Evolutionary conservation across 2,113 vertebrate genomes (phyloP), one percentile per base, ranked within the genome.

Genomic region (Theristicus caerulescens): DNA sequence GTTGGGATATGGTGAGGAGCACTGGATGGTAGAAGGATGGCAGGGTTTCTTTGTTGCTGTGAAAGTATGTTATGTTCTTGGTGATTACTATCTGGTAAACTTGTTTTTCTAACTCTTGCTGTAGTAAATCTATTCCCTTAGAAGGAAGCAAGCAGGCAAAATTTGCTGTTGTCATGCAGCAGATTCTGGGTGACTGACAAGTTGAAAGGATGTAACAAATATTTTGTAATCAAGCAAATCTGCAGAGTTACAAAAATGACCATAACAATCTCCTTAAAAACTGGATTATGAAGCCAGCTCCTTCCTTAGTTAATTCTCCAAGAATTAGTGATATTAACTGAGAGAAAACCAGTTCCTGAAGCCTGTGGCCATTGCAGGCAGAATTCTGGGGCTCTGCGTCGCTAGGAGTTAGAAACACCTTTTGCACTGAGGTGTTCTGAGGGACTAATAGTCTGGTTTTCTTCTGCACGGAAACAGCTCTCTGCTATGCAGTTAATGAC

Each of bases 401-500:
- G 0, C 52, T n/a, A 31, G 58, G 64, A 76, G 51, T 76, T 84
- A 93, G 84, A 88, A 94, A 82, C 38, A 77, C 46, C 55, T 83
- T 84, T 88, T 80, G 47, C 71, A n/a, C 36, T n/a, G 32, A 93
- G 57, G 18, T 80, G 34, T 87, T 91, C 87, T 65, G 52, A 88
- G 71, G 42, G 22, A 76, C 62, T 90, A 88, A 91, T 77, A 85
- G 40, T 55, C 83, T 89, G n/a, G 34, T 80, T 90, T 91, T 73
- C 79, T 82, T 67, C 67, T 54, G 82, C 64, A 70, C 3, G 20
- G 92, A 88, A 94, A 38, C 58, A 80, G 74, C 90, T 93, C 78
- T 97, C 49, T 38, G 90, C 66, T 80, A 42, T 42, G 79, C 65
- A 62, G 87, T 86, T 95, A 90, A 42, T 86, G 90, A 88, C 92